Conservation (phyloP, 23 tunicate species). For the Halocynthia aurantium region DNA sequence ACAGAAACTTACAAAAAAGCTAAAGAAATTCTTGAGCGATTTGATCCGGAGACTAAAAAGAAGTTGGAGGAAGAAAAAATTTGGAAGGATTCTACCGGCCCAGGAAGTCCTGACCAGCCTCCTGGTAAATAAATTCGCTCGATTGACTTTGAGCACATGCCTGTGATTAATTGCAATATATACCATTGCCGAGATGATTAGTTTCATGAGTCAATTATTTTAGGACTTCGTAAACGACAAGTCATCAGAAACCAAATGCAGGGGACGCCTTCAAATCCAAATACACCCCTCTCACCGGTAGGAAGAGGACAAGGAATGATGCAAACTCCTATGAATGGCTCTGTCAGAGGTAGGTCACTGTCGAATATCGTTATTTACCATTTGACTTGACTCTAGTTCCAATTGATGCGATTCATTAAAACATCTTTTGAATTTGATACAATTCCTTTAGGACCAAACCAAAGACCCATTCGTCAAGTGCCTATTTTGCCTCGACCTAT, state of each 20-base stretch:
- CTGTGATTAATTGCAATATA: too few relatives aligned
- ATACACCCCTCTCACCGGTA: neutral
- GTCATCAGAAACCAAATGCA: neutral
- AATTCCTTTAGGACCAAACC: neutral
- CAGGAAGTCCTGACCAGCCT: neutral
- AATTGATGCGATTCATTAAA: neutral
- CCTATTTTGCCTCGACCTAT: conserved; percentile 73
- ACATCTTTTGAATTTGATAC: neutral
- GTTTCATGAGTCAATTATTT: neutral
- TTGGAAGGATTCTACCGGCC: conserved; percentile 13
- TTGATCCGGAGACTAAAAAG: conserved; percentile 93
- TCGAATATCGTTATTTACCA: neutral
- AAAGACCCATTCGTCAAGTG: conserved; percentile 20
- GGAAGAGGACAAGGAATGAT: neutral
- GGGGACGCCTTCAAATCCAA: conserved; percentile 5
- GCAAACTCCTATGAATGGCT: conserved; percentile 10
- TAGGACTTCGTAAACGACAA: conserved; percentile 26
- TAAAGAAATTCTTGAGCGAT: conserved; percentile 86
- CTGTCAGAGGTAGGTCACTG: neutral
- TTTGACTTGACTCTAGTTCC: neutral
- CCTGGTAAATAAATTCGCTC: neutral
- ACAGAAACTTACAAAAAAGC: conserved; percentile 98
- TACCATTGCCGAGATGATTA: neutral
- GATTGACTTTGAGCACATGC: neutral
- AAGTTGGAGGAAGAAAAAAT: conserved; percentile 75